Conservation (phyloP, 2,113 vertebrate genomes). For the Dendropsophus ebraccatus region DNA sequence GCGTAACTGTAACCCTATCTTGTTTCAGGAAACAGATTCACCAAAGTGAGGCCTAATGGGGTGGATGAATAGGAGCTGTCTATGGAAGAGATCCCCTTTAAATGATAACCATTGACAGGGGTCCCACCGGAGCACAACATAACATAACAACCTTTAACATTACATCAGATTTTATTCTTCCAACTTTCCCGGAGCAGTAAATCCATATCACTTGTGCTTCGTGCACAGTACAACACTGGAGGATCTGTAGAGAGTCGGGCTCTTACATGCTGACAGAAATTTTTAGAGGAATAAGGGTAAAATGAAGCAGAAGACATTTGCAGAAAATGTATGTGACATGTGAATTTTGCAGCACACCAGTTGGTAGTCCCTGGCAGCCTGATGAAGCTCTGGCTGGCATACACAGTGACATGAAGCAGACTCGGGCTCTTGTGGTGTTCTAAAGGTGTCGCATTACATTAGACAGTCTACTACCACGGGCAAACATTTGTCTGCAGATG, state of each 20-base stretch:
- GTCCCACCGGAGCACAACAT: neutral
- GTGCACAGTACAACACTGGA: too few relatives aligned
- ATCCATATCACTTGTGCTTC: neutral
- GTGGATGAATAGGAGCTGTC: neutral
- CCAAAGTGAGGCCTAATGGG: too few relatives aligned
- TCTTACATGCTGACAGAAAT: neutral
- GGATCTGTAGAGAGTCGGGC: neutral
- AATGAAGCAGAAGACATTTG: conserved; percentile 50
- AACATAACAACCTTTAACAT: neutral
- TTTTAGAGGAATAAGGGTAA: conserved; percentile 58
- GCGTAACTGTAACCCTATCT: too few relatives aligned
- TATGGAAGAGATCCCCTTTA: neutral
- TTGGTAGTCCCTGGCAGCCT: fast-evolving
- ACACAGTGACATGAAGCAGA: neutral
- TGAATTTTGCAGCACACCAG: conserved; percentile 40
- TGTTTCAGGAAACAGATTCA: too few relatives aligned
- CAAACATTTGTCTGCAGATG: neutral
- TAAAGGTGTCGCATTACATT: conserved; percentile 8
- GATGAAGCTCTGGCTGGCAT: neutral
- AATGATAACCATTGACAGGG: neutral
- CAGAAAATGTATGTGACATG: conserved; percentile 61
- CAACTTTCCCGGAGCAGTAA: neutral
- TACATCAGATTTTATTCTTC: neutral
- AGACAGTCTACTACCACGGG: neutral
- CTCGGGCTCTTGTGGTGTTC: conserved; percentile 3